Evolutionary conservation across 2,113 vertebrate species (phyloP), one percentile per base, ranked within the genome.

Genomic region (Salvelinus namaycush): DNA sequence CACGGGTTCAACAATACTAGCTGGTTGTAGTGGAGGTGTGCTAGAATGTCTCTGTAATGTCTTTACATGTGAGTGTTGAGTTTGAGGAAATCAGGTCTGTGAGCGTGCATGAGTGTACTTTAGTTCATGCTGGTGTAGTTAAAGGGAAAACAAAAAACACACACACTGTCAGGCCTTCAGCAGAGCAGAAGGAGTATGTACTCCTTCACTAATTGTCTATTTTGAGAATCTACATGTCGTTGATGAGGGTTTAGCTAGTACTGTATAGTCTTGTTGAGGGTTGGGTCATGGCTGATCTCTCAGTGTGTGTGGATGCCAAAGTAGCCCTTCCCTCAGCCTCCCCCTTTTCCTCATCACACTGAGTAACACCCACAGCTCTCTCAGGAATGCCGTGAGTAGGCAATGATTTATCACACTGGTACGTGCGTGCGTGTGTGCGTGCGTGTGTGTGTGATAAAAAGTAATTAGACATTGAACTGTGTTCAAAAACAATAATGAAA

Each of bases 251-350:
- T 68, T 26, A 26, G 79, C n/a, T n/a, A n/a, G n/a, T n/a, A n/a
- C n/a, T n/a, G n/a, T n/a, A n/a, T n/a, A n/a, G n/a, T n/a, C n/a
- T n/a, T n/a, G n/a, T n/a, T n/a, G n/a, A n/a, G n/a, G n/a, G n/a
- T n/a, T n/a, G n/a, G n/a, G n/a, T n/a, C n/a, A n/a, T n/a, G n/a
- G n/a, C n/a, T n/a, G n/a, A n/a, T n/a, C n/a, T n/a, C n/a, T n/a
- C n/a, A n/a, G n/a, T n/a, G n/a, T n/a, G n/a, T 83, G 88, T 83
- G 77, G 74, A 76, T 67, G 80, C 77, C 4, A 77, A 26, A 79
- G 51, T 57, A 76, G 57, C 81, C 76, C 76, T 75, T 85, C 81
- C 79, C 79, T 18, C 31, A 7, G 27, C 27, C 67, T 8, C 31
- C 31, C 18, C n/a, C 39, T 22, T 81, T 71, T 78, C 54, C 68